phyloP scores from a whole-genome alignment of 2,888 invertebrate species.

The Trilocha varians region DNA sequence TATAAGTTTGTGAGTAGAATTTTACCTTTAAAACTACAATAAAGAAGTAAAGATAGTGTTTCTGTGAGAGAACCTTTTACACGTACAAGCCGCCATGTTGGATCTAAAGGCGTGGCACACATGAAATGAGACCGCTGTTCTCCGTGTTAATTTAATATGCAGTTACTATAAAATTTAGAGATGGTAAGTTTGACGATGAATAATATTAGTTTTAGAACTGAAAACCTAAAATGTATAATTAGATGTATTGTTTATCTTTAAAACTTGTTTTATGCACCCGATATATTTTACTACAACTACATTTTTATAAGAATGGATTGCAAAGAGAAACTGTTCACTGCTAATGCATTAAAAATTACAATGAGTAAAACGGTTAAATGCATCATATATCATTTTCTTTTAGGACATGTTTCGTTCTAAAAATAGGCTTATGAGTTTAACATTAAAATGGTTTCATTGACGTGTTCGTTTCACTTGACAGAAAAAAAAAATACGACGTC shows the following conservation, averaged over 20 bases:
- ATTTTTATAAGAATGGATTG: too few species aligned
- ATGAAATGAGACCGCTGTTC: background rate
- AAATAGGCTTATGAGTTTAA: too few species aligned
- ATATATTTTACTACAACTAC: too few species aligned
- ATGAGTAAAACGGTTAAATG: too few species aligned
- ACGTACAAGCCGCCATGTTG: slow-evolving; percentile 50
- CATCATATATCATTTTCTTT: too few species aligned
- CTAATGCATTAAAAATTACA: too few species aligned
- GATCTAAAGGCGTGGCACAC: slow-evolving; percentile 47
- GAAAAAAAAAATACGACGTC: too few species aligned
- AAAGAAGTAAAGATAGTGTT: background rate
- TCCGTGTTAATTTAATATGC: background rate
- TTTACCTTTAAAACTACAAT: background rate
- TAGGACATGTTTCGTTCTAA: too few species aligned
- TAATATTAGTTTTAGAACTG: background rate
- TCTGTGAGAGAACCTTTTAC: background rate
- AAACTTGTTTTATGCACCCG: background rate
- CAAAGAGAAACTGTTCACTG: too few species aligned
- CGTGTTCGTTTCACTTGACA: too few species aligned
- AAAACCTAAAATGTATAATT: background rate
- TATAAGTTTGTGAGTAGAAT: background rate
- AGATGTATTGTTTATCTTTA: background rate
- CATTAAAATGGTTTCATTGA: too few species aligned
- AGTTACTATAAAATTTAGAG: background rate
- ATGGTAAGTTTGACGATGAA: background rate